Evolutionary conservation across 30 jellyfish, hydroid and myxozoan species (phyloP).

Genomic region (Hydractinia symbiolongicarpus): DNA sequence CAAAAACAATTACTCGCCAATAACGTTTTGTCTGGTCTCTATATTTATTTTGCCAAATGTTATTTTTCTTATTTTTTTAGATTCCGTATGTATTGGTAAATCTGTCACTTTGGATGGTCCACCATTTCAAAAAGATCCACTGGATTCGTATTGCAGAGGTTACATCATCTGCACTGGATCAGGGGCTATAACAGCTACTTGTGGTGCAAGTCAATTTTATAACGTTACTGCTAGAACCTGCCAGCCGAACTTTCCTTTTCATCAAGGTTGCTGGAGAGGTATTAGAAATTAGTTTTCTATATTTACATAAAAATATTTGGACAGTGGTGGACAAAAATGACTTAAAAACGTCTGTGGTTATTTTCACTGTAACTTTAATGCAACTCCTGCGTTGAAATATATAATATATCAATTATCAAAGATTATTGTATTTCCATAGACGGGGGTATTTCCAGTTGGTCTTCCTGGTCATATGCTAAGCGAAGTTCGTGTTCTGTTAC

Average conservation of each 20-base stretch:
- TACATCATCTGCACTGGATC: background rate
- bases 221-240: background rate
- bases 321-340: too few relatives aligned
- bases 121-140: background rate
- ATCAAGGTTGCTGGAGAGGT: constrained; percentile 13
- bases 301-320: too few relatives aligned
- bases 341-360: too few relatives aligned
- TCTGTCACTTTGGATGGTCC: background rate
- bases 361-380: too few relatives aligned
- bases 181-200: background rate
- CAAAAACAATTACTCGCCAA: too few relatives aligned
- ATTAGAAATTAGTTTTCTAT: background rate
- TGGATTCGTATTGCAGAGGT: background rate
- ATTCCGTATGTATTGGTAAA: background rate
- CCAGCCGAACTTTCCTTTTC: background rate
- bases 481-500: constrained; percentile 11
- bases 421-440: background rate
- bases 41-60: too few relatives aligned
- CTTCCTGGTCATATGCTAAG: constrained; percentile 3
- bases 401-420: too few relatives aligned
- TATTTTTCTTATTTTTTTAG: background rate
- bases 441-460: constrained; percentile 14
- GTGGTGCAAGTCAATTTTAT: background rate
- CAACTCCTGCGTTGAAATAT: too few relatives aligned
- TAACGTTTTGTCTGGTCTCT: too few relatives aligned